These are phyloP conservation scores for Poeciliopsis presidionis DNA, from an alignment of 2,797 vertebrate species.

Conservation along the genomic window DNA sequence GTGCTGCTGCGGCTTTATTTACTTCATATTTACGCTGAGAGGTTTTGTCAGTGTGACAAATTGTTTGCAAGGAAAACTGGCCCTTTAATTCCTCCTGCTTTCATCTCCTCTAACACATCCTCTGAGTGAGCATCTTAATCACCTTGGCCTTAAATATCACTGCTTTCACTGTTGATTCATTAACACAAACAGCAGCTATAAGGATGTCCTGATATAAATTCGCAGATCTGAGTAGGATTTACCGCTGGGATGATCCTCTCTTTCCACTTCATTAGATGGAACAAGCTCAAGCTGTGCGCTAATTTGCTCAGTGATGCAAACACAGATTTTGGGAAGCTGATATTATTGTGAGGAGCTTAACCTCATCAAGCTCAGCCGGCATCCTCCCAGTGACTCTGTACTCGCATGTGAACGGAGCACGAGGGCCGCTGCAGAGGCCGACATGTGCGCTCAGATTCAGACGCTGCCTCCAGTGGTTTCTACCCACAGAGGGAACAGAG, in stretches of 20 bases:
- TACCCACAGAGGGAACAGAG: slow-evolving; percentile 12
- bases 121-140: not conserved
- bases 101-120: not conserved
- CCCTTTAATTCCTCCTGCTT: not conserved
- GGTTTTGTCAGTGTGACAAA: not conserved
- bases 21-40: slow-evolving; percentile 9
- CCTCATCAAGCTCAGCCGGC: slow-evolving; percentile 19
- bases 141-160: not conserved
- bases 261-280: slow-evolving; percentile 2
- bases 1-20: slow-evolving; percentile 1
- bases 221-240: slow-evolving; percentile 11
- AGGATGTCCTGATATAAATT: not conserved
- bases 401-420: not conserved
- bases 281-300: not conserved
- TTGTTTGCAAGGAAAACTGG: not conserved
- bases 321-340: slow-evolving; percentile 15
- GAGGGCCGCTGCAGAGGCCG: not conserved
- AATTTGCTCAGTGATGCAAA: slow-evolving; percentile 32
- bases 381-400: not conserved
- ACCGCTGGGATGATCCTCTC: slow-evolving; percentile 14
- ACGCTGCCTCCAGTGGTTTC: not conserved
- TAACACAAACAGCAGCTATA: not conserved
- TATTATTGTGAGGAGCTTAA: slow-evolving; percentile 29
- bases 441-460: not conserved
- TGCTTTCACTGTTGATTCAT: not conserved